Percentiles rank a stretch among this genome's conserved stretches.
Evolutionary conservation across 2,797 vertebrate species (phyloP).

Genomic region (Lateolabrax maculatus): DNA sequence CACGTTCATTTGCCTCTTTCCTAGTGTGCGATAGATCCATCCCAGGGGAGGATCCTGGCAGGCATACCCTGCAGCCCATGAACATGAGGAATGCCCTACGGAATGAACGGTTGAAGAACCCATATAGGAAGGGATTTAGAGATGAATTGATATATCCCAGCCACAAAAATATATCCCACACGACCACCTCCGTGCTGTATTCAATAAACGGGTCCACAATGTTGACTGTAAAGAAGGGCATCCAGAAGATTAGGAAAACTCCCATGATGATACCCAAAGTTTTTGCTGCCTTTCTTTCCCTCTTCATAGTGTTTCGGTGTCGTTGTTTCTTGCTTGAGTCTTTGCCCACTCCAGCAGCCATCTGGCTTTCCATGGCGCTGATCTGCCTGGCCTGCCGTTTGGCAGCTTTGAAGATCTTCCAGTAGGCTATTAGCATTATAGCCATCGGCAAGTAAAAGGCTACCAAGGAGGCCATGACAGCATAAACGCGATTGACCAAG

Average conservation of each 20-base stretch:
- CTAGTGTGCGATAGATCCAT: slow-evolving; percentile 85
- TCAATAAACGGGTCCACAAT: slow-evolving; percentile 87
- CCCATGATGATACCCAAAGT: slow-evolving; percentile 89
- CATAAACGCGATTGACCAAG: slow-evolving; percentile 85
- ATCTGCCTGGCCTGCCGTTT: slow-evolving; percentile 87
- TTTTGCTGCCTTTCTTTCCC: slow-evolving; percentile 87
- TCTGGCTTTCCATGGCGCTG: slow-evolving; percentile 86
- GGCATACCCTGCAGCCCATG: slow-evolving; percentile 85
- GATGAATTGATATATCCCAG: slow-evolving; percentile 89
- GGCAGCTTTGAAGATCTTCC: slow-evolving; percentile 89
- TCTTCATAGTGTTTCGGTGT: slow-evolving; percentile 82
- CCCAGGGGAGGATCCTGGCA: slow-evolving; percentile 76
- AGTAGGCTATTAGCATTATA: slow-evolving; percentile 86
- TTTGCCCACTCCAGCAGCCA: slow-evolving; percentile 80
- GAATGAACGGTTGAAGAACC: slow-evolving; percentile 87
- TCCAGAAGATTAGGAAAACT: slow-evolving; percentile 87
- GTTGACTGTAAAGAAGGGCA: slow-evolving; percentile 88
- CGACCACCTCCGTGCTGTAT: slow-evolving; percentile 79
- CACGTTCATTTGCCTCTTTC: slow-evolving; percentile 73
- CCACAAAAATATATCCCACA: slow-evolving; percentile 88
- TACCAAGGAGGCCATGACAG: slow-evolving; percentile 85
- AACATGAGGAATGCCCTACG: slow-evolving; percentile 87
- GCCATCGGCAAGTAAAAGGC: slow-evolving; percentile 88
- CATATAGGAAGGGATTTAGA: slow-evolving; percentile 88
- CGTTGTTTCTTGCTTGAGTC: slow-evolving; percentile 84